Conservation (phyloP, 1,140 invertebrate species). For the Bombus superbus region DNA sequence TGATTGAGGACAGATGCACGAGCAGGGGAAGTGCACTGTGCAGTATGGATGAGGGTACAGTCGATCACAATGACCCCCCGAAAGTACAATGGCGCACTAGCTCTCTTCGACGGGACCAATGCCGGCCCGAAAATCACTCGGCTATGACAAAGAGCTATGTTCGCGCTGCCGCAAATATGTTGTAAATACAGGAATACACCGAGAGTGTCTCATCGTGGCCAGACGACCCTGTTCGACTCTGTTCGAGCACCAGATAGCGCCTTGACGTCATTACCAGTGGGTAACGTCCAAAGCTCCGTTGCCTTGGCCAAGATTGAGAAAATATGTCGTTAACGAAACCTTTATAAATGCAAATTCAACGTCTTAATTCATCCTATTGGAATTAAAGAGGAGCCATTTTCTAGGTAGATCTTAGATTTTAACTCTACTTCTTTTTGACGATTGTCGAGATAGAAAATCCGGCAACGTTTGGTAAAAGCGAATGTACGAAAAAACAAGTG, state of each 20-base stretch:
- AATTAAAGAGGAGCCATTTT: neutral
- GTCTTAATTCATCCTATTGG: neutral
- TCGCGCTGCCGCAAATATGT: slow-evolving; percentile 80
- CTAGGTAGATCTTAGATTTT: neutral
- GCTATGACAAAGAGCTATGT: slow-evolving; percentile 78
- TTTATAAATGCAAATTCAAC: neutral
- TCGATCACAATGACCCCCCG: slow-evolving; percentile 76
- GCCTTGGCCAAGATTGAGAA: neutral
- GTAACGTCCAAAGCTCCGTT: neutral
- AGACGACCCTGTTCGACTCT: too few species aligned
- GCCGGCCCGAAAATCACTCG: slow-evolving; percentile 76
- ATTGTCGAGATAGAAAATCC: neutral
- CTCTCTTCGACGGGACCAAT: slow-evolving; percentile 63
- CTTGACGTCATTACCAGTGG: neutral
- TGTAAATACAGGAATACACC: slow-evolving; percentile 72
- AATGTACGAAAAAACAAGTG: slow-evolving; percentile 33
- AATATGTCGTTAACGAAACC: neutral
- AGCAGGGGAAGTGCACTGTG: slow-evolving; percentile 75
- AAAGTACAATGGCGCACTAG: slow-evolving; percentile 77
- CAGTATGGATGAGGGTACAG: slow-evolving; percentile 77
- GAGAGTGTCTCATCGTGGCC: neutral
- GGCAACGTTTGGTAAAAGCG: neutral
- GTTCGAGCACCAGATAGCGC: neutral
- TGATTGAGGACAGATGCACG: slow-evolving; percentile 83
- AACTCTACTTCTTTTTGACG: neutral